Conservation (phyloP, 2,797 vertebrate species). For the Iguana delicatissima region DNA sequence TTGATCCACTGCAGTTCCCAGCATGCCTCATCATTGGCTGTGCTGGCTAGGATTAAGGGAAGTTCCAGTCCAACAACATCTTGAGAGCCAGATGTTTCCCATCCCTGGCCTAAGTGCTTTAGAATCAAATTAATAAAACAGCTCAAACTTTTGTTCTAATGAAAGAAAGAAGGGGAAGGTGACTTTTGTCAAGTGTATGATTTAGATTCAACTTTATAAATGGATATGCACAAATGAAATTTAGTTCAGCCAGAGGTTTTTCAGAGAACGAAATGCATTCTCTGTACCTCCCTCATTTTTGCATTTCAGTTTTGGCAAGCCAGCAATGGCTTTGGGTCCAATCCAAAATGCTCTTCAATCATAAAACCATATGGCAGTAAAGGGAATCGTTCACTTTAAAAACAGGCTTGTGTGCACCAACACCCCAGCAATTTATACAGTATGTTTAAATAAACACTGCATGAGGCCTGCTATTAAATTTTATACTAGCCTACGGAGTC, state of each 20-base stretch:
- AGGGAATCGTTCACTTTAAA: conserved; percentile 47
- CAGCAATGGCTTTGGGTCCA: conserved; percentile 64
- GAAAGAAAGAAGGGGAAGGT: conserved; percentile 15
- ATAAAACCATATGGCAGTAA: conserved; percentile 57
- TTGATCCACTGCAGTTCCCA: no score
- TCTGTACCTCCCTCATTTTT: conserved; percentile 61
- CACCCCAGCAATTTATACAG: conserved; percentile 48
- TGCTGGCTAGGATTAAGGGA: no score
- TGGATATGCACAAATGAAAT: conserved; percentile 28
- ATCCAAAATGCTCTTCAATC: conserved; percentile 73
- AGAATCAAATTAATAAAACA: not conserved
- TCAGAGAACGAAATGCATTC: conserved; percentile 41
- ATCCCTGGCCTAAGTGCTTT: no score
- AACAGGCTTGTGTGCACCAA: not conserved
- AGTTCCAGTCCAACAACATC: no score
- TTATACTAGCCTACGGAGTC: conserved; percentile 53
- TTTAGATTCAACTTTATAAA: conserved; percentile 61
- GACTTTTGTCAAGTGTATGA: conserved; percentile 26
- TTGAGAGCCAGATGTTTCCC: no score
- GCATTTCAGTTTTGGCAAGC: conserved; percentile 63
- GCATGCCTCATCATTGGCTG: no score
- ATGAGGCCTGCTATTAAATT: conserved; percentile 64
- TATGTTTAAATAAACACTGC: conserved; percentile 64
- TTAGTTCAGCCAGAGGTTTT: conserved; percentile 45
- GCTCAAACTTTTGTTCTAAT: not conserved